Evolutionary conservation across 1,140 invertebrate genomes (phyloP), one percentile per base, ranked within the genome.

Genomic region (Watersipora subatra): DNA sequence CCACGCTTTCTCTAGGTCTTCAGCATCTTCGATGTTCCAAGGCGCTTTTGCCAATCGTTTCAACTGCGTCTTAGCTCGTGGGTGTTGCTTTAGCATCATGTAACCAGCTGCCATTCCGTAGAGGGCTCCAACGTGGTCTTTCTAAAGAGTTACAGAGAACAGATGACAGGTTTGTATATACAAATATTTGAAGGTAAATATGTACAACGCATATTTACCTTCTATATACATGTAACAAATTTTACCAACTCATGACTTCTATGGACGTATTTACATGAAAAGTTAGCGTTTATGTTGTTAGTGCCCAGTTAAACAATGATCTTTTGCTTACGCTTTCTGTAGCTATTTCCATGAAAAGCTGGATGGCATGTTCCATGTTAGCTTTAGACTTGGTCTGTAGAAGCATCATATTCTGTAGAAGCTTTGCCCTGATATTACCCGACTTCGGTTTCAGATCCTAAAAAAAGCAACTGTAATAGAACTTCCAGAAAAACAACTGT

Each of bases 1-100:
- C 95, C 94, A 98, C 76, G 91, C 91, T 67, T 88, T 86, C 80
- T 98, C 94, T 46, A 98, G 81, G 76, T 96, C 94, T 73, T 97
- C 93, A 0, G 93, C 92, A 73, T 97, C 93, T 78, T 82, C 58
- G 64, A 79, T 76, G n/a, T 73, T 77, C 94, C 95, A 99, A 0
- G 83, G 80, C 64, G 87, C 86, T 72, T 92, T 92, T 1, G 87
- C 85, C 19, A 97, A 86, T 29, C 92, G 82, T 79, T 97, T 98
- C 46, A 98, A 77, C 69, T 95, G 89, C 77, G 93, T 94, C 67
- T 93, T 87, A 0, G 93, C 93, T 64, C 92, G 82, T 56, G 91
- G 91, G 0, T 85, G 86, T 82, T 86, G 93, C 78, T 97, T 97
- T 19, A 95, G 78, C 2, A 94, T 84, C 75, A 93, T 88, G 73